Conservation (phyloP, 2,797 vertebrate genomes). For the Anguilla megastoma region DNA sequence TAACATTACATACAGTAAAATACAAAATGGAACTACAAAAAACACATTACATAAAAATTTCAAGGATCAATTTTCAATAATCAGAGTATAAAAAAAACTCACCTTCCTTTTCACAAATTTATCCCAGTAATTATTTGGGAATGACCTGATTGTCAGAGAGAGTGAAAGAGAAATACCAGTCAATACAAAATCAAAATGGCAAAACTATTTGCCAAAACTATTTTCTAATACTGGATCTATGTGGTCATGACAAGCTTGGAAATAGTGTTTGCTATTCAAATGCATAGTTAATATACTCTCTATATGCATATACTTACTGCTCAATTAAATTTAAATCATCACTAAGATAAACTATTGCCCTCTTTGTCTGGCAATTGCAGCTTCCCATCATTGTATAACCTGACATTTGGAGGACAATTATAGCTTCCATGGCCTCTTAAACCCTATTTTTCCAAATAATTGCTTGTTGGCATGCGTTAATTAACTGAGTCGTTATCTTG, state of each 20-base stretch:
- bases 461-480: slow-evolving; percentile 21
- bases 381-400: slow-evolving; percentile 14
- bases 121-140: slow-evolving; percentile 98
- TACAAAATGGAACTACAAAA: neutral
- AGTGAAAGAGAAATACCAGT: neutral
- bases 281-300: neutral
- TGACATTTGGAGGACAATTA: slow-evolving; percentile 41
- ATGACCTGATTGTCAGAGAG: slow-evolving; percentile 77
- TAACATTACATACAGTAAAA: neutral
- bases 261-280: slow-evolving; percentile 5
- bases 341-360: slow-evolving; percentile 13
- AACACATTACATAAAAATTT: no score
- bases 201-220: neutral
- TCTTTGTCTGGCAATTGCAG: slow-evolving; percentile 16
- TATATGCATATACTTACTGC: neutral
- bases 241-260: neutral
- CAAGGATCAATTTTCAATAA: neutral
- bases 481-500: slow-evolving; percentile 24
- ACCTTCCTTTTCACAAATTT: slow-evolving; percentile 99
- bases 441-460: slow-evolving; percentile 30
- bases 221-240: neutral
- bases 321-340: slow-evolving; percentile 16
- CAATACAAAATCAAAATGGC: slow-evolving; percentile 18
- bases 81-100: slow-evolving; percentile 42
- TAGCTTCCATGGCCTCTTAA: slow-evolving; percentile 21